Conservation (phyloP, 1,140 invertebrate species). For the Delia radicum region DNA sequence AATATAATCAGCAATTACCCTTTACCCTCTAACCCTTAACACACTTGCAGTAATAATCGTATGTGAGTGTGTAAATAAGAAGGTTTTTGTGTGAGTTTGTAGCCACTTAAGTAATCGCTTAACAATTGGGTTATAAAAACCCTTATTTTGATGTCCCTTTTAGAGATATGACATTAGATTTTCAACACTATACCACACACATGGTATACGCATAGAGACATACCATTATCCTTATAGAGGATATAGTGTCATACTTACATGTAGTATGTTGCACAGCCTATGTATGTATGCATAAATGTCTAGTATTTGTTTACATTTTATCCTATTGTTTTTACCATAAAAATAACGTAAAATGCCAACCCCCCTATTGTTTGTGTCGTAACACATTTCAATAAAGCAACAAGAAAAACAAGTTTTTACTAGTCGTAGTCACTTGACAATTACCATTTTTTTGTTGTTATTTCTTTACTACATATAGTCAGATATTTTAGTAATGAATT, state of each 20-base stretch:
- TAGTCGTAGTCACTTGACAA: too few relatives aligned
- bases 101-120: constrained; percentile 15
- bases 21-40: constrained; percentile 6
- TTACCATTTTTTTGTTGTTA: too few relatives aligned
- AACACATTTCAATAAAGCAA: not conserved
- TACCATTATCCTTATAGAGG: not conserved
- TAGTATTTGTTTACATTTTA: not conserved
- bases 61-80: not conserved
- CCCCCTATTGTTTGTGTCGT: not conserved
- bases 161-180: not conserved
- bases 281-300: not conserved
- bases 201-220: not conserved
- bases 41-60: not conserved
- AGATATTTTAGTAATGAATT: too few relatives aligned
- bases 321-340: not conserved
- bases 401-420: too few relatives aligned
- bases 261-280: too few relatives aligned
- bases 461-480: too few relatives aligned
- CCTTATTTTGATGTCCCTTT: constrained; percentile 23
- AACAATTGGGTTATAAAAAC: constrained; percentile 20
- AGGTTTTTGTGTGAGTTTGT: not conserved
- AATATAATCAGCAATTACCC: constrained; percentile 15
- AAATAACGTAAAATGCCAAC: not conserved
- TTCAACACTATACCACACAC: not conserved
- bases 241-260: not conserved